Evolutionary conservation across 2,797 vertebrate species (phyloP), one percentile per base, ranked within the genome.

Genomic region (Microchirus variegatus): DNA sequence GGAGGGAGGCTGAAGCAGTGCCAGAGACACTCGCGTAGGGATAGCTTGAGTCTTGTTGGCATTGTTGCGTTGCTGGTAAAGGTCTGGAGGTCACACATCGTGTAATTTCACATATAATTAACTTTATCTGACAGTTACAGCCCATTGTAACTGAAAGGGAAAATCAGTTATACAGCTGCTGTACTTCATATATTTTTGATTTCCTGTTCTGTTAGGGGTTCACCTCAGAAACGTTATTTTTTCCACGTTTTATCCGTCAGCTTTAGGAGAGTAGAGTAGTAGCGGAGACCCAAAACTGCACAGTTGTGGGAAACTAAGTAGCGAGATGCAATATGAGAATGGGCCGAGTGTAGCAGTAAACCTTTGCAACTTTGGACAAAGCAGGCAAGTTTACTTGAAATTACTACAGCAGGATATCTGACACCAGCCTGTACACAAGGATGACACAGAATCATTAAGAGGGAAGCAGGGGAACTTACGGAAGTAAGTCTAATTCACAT

Each of bases 51-150:
- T 62, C 55, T 59, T 37, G 26, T 12, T 53, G 54, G 43, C 54
- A 17, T 65, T 54, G 42, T n/a, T 49, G 43, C 19, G 10, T 43
- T 14, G 2, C 41, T 52, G 59, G 51, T 63, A 53, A 66, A 75
- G 71, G 74, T 77, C 66, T 73, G 2, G 18, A 45, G 43, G 63
- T 76, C 68, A 56, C 0, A 1, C 22, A 4, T 68, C 49, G 12
- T 13, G 19, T 15, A 26, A 18, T 55, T 36, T 36, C 63, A 49
- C 31, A 31, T 31, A 31, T 31, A 31, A 31, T 31, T 31, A 31
- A 31, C 6, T 5, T 22, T 22, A 22, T 22, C 22, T 1, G 22
- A 5, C 22, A 22, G 22, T n/a, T n/a, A n/a, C n/a, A n/a, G n/a
- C n/a, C n/a, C n/a, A n/a, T n/a, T n/a, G n/a, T 22, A 22, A 22